These are phyloP conservation scores for Callosobruchus maculatus DNA, from an alignment of 2,888 invertebrate genomes.

Conservation along the genomic window DNA sequence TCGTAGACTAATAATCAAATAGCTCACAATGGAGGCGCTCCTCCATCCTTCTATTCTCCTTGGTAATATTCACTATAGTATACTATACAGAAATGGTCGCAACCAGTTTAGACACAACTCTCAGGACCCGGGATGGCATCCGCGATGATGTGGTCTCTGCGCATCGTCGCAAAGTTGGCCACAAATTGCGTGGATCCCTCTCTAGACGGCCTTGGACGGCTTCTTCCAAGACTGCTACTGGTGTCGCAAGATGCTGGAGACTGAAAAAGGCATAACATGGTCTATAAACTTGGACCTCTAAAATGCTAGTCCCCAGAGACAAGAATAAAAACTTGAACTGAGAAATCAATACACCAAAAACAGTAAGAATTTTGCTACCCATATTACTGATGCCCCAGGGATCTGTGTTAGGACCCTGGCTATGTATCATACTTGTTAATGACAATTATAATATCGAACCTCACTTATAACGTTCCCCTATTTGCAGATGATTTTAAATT, in stretches of 20 bases:
- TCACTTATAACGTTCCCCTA: no score
- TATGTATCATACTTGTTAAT: no score
- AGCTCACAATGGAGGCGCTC: background rate
- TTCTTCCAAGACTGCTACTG: conserved; percentile 39
- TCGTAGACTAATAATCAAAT: background rate
- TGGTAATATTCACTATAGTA: background rate
- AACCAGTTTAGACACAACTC: conserved; percentile 70
- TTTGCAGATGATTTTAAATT: no score
- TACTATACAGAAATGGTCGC: background rate
- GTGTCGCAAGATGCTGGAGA: conserved; percentile 24
- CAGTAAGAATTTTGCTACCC: no score
- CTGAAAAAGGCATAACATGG: conserved; percentile 16
- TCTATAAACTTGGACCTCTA: no score
- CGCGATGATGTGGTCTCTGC: conserved; percentile 75
- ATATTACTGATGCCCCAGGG: no score
- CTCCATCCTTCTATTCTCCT: background rate
- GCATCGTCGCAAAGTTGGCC: conserved; percentile 56
- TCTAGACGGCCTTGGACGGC: conserved; percentile 35
- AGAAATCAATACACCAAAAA: no score
- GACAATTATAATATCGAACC: no score
- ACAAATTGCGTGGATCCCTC: conserved; percentile 10
- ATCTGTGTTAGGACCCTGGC: no score
- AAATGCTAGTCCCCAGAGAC: no score
- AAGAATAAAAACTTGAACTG: no score
- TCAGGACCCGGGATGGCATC: conserved; percentile 85